phyloP scores from a whole-genome alignment of 2,113 vertebrate species.

The Lamprologus sp. region DNA sequence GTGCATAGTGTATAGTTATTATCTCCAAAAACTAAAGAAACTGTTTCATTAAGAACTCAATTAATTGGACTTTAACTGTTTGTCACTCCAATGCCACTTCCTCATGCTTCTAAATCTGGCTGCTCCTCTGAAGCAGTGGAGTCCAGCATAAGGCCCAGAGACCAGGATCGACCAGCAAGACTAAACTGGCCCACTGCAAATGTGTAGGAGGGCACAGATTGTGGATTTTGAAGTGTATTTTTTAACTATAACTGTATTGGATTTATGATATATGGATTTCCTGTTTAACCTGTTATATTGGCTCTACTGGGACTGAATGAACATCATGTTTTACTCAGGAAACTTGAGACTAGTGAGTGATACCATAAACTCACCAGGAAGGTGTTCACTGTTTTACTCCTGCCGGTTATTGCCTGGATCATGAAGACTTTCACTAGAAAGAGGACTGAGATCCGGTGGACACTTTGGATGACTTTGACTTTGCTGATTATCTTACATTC shows the following conservation, averaged over 20 bases:
- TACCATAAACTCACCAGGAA: background rate
- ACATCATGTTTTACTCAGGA: background rate
- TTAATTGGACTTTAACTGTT: background rate
- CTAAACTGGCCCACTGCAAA: no score
- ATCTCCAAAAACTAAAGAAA: rapidly evolving
- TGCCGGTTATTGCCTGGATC: background rate
- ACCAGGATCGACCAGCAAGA: background rate
- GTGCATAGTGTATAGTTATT: background rate
- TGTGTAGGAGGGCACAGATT: background rate
- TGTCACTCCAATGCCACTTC: background rate
- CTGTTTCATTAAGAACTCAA: background rate
- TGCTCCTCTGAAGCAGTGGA: background rate
- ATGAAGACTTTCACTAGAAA: background rate
- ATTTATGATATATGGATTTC: background rate
- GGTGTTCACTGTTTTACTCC: background rate
- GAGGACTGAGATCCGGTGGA: background rate
- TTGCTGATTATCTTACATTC: background rate
- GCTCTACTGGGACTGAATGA: background rate
- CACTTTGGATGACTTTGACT: background rate
- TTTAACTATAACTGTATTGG: background rate
- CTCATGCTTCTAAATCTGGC: background rate
- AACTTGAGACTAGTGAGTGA: background rate
- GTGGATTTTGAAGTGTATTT: background rate
- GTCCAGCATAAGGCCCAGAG: background rate
- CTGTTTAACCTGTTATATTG: background rate